A percentile compares a stretch with the other conserved stretches of the same genome.
phyloP scores from a whole-genome alignment of 1,140 invertebrate genomes.

The Campoletis sonorensis region DNA sequence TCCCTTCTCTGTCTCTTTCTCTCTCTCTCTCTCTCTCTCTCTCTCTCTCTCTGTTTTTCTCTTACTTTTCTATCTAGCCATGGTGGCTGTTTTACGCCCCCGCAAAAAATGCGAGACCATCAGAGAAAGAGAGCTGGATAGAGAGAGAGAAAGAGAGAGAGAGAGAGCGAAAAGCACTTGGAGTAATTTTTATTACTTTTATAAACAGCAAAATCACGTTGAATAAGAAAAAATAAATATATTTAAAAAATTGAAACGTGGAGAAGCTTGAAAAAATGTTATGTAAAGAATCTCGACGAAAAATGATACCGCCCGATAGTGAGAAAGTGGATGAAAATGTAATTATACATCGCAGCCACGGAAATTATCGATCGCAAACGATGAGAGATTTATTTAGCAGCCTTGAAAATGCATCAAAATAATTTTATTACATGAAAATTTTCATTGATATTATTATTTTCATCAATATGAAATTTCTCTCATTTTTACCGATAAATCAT shows the following conservation, averaged over 20 bases:
- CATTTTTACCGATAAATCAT: too few species aligned
- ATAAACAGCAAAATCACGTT: background rate
- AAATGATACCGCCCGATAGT: too few species aligned
- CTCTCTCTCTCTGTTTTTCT: too few species aligned
- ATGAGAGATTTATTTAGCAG: too few species aligned
- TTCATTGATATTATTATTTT: too few species aligned
- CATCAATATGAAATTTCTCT: too few species aligned
- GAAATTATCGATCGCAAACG: background rate
- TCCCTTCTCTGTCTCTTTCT: background rate
- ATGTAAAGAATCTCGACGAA: background rate
- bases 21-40: too few species aligned
- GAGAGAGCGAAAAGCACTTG: background rate
- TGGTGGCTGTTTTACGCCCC: background rate
- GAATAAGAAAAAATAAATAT: background rate
- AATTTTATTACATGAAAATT: too few species aligned
- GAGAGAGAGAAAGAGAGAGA: too few species aligned
- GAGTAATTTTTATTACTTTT: slow-evolving; percentile 27
- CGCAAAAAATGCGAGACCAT: background rate
- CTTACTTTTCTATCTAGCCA: background rate
- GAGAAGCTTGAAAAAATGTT: background rate
- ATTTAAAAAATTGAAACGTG: background rate
- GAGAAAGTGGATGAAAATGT: background rate
- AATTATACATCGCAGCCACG: background rate
- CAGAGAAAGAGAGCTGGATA: background rate
- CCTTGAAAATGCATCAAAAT: too few species aligned